These are phyloP conservation scores for Polylopha cassiicola DNA, from an alignment of 2,888 invertebrate genomes.

Conservation along the genomic window DNA sequence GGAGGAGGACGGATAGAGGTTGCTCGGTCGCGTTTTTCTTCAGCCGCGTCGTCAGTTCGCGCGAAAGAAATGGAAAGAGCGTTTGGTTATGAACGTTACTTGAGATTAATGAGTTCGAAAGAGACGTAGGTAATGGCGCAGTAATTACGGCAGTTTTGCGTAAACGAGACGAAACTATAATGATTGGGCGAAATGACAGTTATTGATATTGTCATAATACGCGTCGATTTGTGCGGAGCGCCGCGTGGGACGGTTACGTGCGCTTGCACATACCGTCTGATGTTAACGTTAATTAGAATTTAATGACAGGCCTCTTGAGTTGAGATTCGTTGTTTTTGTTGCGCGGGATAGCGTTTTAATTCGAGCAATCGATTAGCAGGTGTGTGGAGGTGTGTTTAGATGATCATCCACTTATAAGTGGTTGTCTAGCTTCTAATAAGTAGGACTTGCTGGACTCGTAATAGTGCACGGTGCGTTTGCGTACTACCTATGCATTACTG, in stretches of 20 bases:
- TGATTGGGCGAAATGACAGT: slow-evolving; percentile 70
- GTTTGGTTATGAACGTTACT: slow-evolving; percentile 45
- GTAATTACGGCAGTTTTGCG: slow-evolving; percentile 67
- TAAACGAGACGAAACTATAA: slow-evolving; percentile 71
- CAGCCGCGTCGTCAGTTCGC: slow-evolving; percentile 38
- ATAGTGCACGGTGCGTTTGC: too few species aligned
- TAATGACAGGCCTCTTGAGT: slow-evolving; percentile 51
- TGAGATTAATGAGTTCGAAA: slow-evolving; percentile 68
- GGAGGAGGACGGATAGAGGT: slow-evolving; percentile 51
- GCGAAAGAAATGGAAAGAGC: slow-evolving; percentile 66
- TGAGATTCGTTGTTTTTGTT: slow-evolving; percentile 35
- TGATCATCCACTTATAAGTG: slow-evolving; percentile 6
- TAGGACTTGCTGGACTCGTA: too few species aligned
- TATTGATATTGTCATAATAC: slow-evolving; percentile 70
- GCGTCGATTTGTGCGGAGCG: slow-evolving; percentile 47
- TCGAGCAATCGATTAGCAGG: slow-evolving; percentile 21
- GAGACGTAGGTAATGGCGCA: slow-evolving; percentile 62
- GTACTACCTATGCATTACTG: too few species aligned
- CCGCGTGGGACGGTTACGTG: slow-evolving; percentile 41
- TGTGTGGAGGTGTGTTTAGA: slow-evolving; percentile 14
- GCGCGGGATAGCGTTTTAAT: slow-evolving; percentile 24
- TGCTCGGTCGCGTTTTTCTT: slow-evolving; percentile 39
- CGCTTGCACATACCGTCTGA: slow-evolving; percentile 45
- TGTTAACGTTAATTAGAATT: slow-evolving; percentile 63
- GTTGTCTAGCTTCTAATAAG: too few species aligned